Evolutionary conservation across 1,140 invertebrate genomes (phyloP).

Genomic region (Hycleus phaleratus): DNA sequence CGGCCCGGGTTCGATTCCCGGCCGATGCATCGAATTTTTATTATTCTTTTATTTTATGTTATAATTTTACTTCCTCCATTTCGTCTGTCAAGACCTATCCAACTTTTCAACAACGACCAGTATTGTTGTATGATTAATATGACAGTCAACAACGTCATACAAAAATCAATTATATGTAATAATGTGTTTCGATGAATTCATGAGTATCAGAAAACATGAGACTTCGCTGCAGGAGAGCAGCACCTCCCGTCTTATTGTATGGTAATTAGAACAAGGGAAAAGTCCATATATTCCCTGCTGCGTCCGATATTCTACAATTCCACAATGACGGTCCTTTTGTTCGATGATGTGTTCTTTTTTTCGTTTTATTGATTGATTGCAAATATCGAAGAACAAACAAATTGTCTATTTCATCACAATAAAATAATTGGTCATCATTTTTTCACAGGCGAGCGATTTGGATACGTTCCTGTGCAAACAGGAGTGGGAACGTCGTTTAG

Average conservation of each 20-base stretch:
- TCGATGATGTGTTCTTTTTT: background rate
- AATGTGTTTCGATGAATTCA: constrained; percentile 14
- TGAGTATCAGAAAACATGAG: constrained; percentile 16
- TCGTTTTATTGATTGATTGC: background rate
- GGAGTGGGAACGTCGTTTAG: constrained; percentile 49
- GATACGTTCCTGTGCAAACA: constrained; percentile 53
- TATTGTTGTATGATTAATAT: constrained; percentile 13
- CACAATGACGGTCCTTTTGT: background rate
- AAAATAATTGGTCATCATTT: constrained; percentile 22
- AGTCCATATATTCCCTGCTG: constrained; percentile 21
- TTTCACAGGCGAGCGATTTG: constrained; percentile 50
- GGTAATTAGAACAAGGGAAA: constrained; percentile 30
- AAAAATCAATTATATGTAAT: constrained; percentile 19
- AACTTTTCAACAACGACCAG: constrained; percentile 4
- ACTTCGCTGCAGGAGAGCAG: constrained; percentile 20
- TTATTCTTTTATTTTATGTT: background rate
- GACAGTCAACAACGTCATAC: constrained; percentile 8
- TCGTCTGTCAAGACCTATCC: too few species aligned
- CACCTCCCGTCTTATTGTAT: constrained; percentile 31
- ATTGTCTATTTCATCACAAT: background rate
- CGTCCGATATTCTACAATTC: background rate
- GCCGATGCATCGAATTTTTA: constrained; percentile 31
- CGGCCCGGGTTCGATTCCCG: constrained; percentile 42
- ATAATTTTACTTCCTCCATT: background rate
- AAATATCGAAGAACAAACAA: background rate